Conservation (phyloP, 30 jellyfish, hydroid and myxozoan species). For the Mastigias papua region DNA sequence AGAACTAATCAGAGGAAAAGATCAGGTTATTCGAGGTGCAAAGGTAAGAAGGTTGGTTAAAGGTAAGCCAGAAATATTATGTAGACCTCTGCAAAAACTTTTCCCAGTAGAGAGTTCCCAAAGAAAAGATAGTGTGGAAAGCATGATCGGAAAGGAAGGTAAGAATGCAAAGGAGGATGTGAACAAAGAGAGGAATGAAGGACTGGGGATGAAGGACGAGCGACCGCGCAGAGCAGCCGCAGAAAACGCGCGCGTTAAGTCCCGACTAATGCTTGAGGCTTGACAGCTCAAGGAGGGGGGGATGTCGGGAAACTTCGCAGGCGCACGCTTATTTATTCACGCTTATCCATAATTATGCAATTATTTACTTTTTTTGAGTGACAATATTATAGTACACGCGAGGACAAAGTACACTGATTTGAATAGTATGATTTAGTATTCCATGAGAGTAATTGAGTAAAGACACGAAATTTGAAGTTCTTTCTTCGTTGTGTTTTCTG, state of each 20-base stretch:
- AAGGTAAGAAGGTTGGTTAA: slow-evolving; percentile 44
- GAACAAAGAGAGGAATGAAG: neutral
- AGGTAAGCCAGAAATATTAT: slow-evolving; percentile 52
- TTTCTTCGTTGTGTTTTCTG: neutral
- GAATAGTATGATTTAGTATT: neutral
- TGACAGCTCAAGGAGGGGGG: slow-evolving; percentile 78
- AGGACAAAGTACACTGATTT: neutral
- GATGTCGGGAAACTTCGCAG: slow-evolving; percentile 25
- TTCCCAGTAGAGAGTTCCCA: slow-evolving; percentile 31
- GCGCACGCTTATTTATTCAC: neutral
- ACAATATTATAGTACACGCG: neutral
- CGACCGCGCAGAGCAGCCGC: slow-evolving; percentile 74
- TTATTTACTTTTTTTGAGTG: no score
- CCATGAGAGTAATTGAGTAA: neutral
- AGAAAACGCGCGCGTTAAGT: slow-evolving; percentile 53
- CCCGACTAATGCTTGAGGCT: slow-evolving; percentile 74
- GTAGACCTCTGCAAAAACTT: slow-evolving; percentile 40
- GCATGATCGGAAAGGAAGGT: neutral
- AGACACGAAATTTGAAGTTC: neutral
- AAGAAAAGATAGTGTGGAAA: neutral
- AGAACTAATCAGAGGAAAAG: slow-evolving; percentile 46
- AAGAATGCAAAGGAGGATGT: neutral
- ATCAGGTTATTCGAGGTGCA: slow-evolving; percentile 62
- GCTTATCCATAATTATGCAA: neutral
- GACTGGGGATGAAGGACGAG: slow-evolving; percentile 4